Evolutionary conservation across 2,797 vertebrate species (phyloP).

Genomic region (Emys orbicularis): DNA sequence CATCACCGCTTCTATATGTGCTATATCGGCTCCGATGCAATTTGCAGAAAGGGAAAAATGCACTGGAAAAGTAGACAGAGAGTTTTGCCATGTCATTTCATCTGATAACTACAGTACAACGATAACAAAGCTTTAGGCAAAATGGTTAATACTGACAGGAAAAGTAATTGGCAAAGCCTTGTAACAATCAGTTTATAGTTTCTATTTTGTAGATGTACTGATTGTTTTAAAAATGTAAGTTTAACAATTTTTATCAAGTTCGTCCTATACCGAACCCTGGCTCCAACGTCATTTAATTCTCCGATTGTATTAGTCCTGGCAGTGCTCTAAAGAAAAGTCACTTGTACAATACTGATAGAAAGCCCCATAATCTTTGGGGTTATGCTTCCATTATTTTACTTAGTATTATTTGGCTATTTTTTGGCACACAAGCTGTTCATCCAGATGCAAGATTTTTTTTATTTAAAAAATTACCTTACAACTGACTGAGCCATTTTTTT

Average conservation of each 20-base stretch:
- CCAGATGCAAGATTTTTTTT: slow-evolving; percentile 1
- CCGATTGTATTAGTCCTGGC: slow-evolving; percentile 24
- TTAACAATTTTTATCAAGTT: slow-evolving; percentile 4
- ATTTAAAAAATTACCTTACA: slow-evolving; percentile 11
- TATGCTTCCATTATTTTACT: slow-evolving; percentile 39
- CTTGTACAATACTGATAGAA: not conserved
- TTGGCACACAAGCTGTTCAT: not conserved
- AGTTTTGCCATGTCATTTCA: slow-evolving; percentile 62
- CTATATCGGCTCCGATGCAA: slow-evolving; percentile 27
- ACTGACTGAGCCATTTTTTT: not conserved
- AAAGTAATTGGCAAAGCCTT: slow-evolving; percentile 55
- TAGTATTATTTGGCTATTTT: slow-evolving; percentile 34
- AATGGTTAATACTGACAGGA: slow-evolving; percentile 63
- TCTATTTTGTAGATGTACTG: slow-evolving; percentile 39
- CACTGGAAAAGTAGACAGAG: slow-evolving; percentile 63
- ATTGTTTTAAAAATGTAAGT: not conserved
- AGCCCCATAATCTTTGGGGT: not conserved
- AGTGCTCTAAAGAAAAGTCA: slow-evolving; percentile 15
- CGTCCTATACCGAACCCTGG: slow-evolving; percentile 12
- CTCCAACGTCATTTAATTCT: slow-evolving; percentile 40
- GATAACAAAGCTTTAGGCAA: slow-evolving; percentile 75
- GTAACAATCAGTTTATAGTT: slow-evolving; percentile 39
- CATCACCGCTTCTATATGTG: not conserved
- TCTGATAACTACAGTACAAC: slow-evolving; percentile 56
- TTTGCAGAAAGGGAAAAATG: slow-evolving; percentile 53